Conservation (phyloP, 2,113 vertebrate species). For the Dolichotis patagonum region DNA sequence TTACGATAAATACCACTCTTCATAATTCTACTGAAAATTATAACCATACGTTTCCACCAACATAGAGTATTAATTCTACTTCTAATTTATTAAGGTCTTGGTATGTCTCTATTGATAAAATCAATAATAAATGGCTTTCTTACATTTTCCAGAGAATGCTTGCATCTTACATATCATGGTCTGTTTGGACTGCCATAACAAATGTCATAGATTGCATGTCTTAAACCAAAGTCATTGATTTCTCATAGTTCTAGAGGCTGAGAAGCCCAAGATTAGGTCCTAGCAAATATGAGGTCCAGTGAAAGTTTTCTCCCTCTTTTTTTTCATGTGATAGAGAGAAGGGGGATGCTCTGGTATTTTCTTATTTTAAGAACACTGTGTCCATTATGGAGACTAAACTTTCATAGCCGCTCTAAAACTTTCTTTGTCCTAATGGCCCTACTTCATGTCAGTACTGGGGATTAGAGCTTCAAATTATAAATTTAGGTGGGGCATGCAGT, state of each 20-base stretch:
- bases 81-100: neutral
- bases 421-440: neutral
- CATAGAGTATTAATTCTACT: neutral
- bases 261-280: neutral
- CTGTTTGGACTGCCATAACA: neutral
- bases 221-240: neutral
- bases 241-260: neutral
- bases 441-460: neutral
- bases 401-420: neutral
- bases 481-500: neutral
- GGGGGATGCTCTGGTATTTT: neutral
- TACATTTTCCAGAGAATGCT: neutral
- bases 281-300: neutral
- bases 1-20: neutral
- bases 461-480: neutral
- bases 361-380: neutral
- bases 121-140: constrained; percentile 12
- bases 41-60: neutral
- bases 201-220: neutral
- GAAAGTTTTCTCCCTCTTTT: neutral
- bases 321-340: neutral
- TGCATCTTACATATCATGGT: neutral
- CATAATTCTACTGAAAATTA: neutral
- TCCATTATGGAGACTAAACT: neutral
- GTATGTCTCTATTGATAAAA: neutral